Evolutionary conservation across 2,888 invertebrate species (phyloP).

Genomic region (Bembecia ichneumoniformis): DNA sequence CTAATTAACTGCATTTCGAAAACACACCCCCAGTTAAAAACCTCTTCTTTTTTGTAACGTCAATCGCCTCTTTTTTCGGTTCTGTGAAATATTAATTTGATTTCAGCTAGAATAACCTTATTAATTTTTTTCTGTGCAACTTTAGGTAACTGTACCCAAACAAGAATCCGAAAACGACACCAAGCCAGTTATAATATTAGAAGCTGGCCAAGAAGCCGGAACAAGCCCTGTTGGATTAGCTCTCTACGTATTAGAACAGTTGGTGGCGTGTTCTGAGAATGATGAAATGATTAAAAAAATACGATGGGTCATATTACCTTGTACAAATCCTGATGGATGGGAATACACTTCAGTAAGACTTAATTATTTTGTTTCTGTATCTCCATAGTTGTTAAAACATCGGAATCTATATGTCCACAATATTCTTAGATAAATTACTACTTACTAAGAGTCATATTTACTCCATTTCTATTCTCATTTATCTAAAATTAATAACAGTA

Average conservation of each 20-base stretch:
- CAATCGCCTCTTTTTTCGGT: too few species aligned
- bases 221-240: conserved; percentile 35
- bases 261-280: conserved; percentile 47
- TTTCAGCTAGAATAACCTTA: too few species aligned
- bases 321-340: conserved; percentile 51
- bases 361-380: not conserved
- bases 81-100: too few species aligned
- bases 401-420: too few species aligned
- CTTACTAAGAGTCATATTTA: too few species aligned
- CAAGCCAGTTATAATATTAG: conserved; percentile 42
- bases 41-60: too few species aligned
- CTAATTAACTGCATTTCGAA: too few species aligned
- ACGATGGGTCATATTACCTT: conserved; percentile 50
- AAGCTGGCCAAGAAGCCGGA: conserved; percentile 51
- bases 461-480: too few species aligned
- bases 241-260: conserved; percentile 42
- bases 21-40: too few species aligned
- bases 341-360: conserved; percentile 24
- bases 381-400: too few species aligned
- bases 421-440: too few species aligned
- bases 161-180: not conserved
- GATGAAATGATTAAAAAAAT: conserved; percentile 30
- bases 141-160: not conserved
- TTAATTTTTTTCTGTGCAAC: not conserved
- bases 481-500: too few species aligned